Base-by-base conservation (phyloP, 2,888 invertebrate species). In the Drosophila flavopinicola region DNA sequence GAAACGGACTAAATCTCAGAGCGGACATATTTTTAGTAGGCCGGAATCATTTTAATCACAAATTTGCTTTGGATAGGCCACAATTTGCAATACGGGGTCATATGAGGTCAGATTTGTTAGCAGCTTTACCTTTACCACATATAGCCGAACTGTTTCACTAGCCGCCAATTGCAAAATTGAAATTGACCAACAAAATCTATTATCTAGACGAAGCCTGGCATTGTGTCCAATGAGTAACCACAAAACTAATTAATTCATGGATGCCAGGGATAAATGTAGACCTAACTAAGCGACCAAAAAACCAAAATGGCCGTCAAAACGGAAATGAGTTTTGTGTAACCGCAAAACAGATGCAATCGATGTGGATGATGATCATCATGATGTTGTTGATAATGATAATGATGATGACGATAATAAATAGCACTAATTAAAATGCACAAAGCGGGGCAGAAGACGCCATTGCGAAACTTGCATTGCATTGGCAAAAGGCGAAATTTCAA, bases 301-400 rank as follows among this genome's bases (percentile, higher is more conserved):
- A 27, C 35, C 60, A 83, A 83, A 78, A 80, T 80, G 78, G 75
- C 54, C 27, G 57, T 24, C 53, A 29, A 54, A 77, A 32, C 61
- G 75, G 82, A 82, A 85, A 85, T 85, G 78, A 61, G 78, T 64
- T 77, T 66, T 75, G 37, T 61, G 58, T 61, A 60, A 73, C 79
- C 79, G 39, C 78, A 85, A 65, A 78, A 66, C 73, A 75, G 75
- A 70, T 69, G 66, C 60, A 64, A 17, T 33, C 42, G 20, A 37
- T 45, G 20, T 29, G 42, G 33, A 51, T 42, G 10, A 58, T 66
- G 13, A 42, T 29, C n/a, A 4, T 17, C 17, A 17, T 37, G 37
- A 10, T 20, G 37, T 37, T 10, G 37, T 0, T 37, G 49, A n/a
- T 42, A 44, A 15, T 41, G 63, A 27, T 42, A 11, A 24, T 39